These are phyloP conservation scores for Peribatodes rhomboidaria DNA, from an alignment of 2,888 invertebrate genomes.

Conservation along the genomic window DNA sequence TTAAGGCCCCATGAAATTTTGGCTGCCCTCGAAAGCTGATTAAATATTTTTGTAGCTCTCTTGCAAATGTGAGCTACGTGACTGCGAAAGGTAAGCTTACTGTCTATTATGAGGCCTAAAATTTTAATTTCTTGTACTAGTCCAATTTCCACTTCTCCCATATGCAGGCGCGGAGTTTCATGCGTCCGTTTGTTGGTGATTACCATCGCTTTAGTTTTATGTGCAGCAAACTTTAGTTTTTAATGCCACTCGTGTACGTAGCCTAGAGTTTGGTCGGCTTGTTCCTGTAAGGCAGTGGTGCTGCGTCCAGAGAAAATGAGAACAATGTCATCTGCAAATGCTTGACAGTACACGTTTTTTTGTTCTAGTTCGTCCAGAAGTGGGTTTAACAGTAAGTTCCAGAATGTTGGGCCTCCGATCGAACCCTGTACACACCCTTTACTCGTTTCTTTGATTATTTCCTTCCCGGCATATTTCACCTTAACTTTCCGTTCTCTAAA, in stretches of 20 bases:
- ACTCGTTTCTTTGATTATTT: not conserved
- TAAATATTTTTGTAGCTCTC: not conserved
- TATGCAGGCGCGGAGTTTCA: not conserved
- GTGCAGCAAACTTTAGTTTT: not conserved
- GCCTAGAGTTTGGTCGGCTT: not conserved
- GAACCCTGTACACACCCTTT: not conserved
- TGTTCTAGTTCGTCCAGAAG: not conserved
- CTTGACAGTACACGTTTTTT: not conserved
- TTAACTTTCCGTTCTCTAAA: not conserved
- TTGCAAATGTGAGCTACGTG: not conserved
- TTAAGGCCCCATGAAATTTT: not conserved
- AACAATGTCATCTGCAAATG: not conserved
- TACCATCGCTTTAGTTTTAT: not conserved
- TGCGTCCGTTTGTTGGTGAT: no score
- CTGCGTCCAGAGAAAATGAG: not conserved
- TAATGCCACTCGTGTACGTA: not conserved
- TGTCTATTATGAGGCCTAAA: no score
- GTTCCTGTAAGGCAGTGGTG: not conserved
- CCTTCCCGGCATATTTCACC: conserved; percentile 2
- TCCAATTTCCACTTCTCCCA: not conserved
- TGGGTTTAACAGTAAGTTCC: conserved; percentile 9
- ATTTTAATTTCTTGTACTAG: no score
- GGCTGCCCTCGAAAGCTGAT: not conserved
- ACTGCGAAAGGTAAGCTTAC: not conserved
- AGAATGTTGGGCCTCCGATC: not conserved